Evolutionary conservation across 2,888 invertebrate species (phyloP).

Genomic region (Diadegma fenestrale): DNA sequence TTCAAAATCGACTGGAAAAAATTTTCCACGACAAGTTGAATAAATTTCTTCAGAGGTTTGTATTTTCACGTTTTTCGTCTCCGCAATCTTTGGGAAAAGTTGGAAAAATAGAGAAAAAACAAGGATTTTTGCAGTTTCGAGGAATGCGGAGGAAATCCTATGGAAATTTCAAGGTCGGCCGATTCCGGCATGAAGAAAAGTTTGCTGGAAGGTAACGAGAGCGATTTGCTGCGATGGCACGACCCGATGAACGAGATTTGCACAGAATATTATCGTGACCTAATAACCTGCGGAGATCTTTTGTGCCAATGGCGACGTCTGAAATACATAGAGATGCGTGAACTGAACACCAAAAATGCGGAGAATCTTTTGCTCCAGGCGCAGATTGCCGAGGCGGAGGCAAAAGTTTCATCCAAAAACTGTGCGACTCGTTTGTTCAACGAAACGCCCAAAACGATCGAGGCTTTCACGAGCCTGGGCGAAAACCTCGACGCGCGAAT

Average conservation of each 20-base stretch:
- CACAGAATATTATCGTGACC: slow-evolving; percentile 80
- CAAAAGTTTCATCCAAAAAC: slow-evolving; percentile 81
- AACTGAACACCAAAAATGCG: slow-evolving; percentile 80
- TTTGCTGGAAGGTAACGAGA: slow-evolving; percentile 73
- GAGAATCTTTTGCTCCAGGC: slow-evolving; percentile 76
- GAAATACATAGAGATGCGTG: slow-evolving; percentile 79
- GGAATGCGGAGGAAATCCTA: slow-evolving; percentile 74
- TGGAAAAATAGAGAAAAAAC: neutral
- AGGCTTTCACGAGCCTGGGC: slow-evolving; percentile 83
- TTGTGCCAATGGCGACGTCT: slow-evolving; percentile 81
- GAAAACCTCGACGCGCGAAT: slow-evolving; percentile 83
- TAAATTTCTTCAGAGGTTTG: slow-evolving; percentile 76
- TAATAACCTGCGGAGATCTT: slow-evolving; percentile 77
- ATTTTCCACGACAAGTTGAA: slow-evolving; percentile 78
- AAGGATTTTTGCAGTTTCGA: slow-evolving; percentile 75
- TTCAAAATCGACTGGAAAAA: slow-evolving; percentile 78
- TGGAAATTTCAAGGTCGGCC: slow-evolving; percentile 74
- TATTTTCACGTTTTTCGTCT: slow-evolving; percentile 38
- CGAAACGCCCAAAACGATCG: slow-evolving; percentile 83
- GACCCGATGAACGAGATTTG: slow-evolving; percentile 82
- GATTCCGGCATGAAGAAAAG: slow-evolving; percentile 73
- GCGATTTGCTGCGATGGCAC: slow-evolving; percentile 79
- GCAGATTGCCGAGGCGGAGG: slow-evolving; percentile 80
- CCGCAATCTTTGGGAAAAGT: neutral
- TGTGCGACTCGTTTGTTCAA: slow-evolving; percentile 84